Conservation (phyloP, 2,888 invertebrate genomes). For the Julus scandinavius region DNA sequence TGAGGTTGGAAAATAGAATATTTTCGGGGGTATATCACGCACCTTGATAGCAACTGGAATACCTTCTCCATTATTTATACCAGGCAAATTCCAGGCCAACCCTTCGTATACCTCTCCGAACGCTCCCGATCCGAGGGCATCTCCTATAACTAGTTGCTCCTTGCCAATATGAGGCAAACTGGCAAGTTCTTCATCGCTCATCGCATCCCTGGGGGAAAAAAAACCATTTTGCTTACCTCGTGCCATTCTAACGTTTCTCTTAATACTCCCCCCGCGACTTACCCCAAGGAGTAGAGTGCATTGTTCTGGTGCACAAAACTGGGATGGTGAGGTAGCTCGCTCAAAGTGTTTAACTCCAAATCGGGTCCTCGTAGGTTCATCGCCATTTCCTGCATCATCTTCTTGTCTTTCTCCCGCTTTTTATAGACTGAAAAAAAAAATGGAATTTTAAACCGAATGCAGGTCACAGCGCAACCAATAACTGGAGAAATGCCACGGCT, state of each 20-base stretch:
- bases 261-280: background rate
- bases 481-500: background rate
- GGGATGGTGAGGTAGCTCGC: constrained; percentile 79
- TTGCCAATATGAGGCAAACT: constrained; percentile 85
- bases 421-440: constrained; percentile 61
- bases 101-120: constrained; percentile 98
- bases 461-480: background rate
- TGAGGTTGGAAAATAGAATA: too few relatives aligned
- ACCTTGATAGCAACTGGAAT: constrained; percentile 91
- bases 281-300: constrained; percentile 76
- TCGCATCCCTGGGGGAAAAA: constrained; percentile 63
- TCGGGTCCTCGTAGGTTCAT: constrained; percentile 71
- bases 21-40: constrained; percentile 55
- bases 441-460: background rate
- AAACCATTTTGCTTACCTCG: background rate
- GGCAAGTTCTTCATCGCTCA: constrained; percentile 82
- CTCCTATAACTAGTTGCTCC: constrained; percentile 85
- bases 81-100: constrained; percentile 75
- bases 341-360: constrained; percentile 84
- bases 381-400: constrained; percentile 71
- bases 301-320: constrained; percentile 85
- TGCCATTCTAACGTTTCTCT: too few relatives aligned
- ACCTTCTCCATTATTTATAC: constrained; percentile 69
- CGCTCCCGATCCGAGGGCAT: constrained; percentile 93
- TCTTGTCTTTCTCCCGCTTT: constrained; percentile 76